A percentile compares a stretch with the other conserved stretches of the same genome.
Conservation (phyloP, 2,797 vertebrate genomes). For the Alosa sapidissima region DNA sequence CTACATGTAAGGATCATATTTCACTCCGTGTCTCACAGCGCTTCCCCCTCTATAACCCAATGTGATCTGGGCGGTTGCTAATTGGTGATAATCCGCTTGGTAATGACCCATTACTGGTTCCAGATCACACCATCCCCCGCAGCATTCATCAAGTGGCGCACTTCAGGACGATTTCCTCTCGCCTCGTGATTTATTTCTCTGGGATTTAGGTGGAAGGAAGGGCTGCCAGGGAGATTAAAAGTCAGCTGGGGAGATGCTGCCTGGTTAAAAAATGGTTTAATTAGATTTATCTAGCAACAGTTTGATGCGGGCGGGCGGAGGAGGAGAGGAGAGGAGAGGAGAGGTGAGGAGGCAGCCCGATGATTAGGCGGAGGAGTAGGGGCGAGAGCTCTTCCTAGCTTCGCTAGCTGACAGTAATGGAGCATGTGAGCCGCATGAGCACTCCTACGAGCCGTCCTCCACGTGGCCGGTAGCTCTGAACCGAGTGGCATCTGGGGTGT, state of each 20-base stretch:
- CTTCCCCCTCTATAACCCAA: neutral
- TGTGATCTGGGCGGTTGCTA: neutral
- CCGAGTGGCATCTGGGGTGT: neutral
- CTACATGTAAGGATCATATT: neutral
- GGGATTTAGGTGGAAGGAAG: neutral
- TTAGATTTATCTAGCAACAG: constrained; percentile 4
- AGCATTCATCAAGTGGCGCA: neutral
- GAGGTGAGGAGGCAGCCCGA: neutral
- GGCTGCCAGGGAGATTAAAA: constrained; percentile 16
- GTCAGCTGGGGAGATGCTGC: neutral
- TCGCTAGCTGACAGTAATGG: neutral
- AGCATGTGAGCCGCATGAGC: neutral
- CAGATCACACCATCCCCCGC: neutral
- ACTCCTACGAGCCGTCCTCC: neutral
- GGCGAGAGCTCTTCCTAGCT: neutral
- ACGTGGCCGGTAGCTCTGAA: neutral
- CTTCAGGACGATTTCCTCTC: neutral
- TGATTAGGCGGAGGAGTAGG: neutral
- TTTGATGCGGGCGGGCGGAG: neutral
- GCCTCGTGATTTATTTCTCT: neutral
- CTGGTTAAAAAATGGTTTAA: neutral
- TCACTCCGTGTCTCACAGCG: neutral
- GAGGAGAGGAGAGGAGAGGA: neutral
- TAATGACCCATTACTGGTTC: constrained; percentile 21
- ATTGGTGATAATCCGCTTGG: neutral